Base-by-base conservation (phyloP, 2,888 invertebrate genomes). In the Catotricha subobsoleta region DNA sequence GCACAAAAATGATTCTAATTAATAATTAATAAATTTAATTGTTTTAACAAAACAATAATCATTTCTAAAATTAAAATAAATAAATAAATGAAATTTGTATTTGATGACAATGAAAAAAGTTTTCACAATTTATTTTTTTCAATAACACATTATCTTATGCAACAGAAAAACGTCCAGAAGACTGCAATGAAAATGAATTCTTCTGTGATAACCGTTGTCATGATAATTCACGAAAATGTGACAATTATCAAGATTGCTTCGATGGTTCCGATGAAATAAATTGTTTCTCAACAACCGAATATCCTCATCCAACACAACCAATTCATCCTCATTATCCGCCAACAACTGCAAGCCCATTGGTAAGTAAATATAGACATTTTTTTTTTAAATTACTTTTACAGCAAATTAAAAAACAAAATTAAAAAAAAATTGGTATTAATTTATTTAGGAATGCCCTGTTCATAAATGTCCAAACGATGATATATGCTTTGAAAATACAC, bases 401-500 rank as follows among this genome's bases (percentile, higher is more conserved):
- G n/a, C n/a, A n/a, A n/a, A n/a, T n/a, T n/a, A n/a, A n/a, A n/a
- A n/a, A 16, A 12, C 15, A 15, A 31, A 25, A 16, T 39, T 39
- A 34, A 27, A 25, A 9, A 34, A 15, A 28, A 5, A 12, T 19
- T 40, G n/a, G 3, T 40, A 33, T 12, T 18, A 18, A 15, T 20
- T 40, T 20, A 13, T 13, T 27, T n/a, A 23, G 10, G 4, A 23
- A 7, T 43, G 39, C 15, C 40, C 33, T 13, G 25, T 30, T 18
- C 35, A 42, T 16, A 36, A 29, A 27, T 44, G 45, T 34, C 43
- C 37, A 20, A 40, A 31, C 76, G 76, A 31, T n/a, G 28, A 34
- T 10, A n/a, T 8, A n/a, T 80, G 80, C 47, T 74, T 80, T 19
- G 77, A 78, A n/a, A 64, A 63, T 45, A 69, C 74, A 1, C 79